These are phyloP conservation scores for Agrilus planipennis DNA, from an alignment of 1,140 invertebrate species.

Conservation along the genomic window DNA sequence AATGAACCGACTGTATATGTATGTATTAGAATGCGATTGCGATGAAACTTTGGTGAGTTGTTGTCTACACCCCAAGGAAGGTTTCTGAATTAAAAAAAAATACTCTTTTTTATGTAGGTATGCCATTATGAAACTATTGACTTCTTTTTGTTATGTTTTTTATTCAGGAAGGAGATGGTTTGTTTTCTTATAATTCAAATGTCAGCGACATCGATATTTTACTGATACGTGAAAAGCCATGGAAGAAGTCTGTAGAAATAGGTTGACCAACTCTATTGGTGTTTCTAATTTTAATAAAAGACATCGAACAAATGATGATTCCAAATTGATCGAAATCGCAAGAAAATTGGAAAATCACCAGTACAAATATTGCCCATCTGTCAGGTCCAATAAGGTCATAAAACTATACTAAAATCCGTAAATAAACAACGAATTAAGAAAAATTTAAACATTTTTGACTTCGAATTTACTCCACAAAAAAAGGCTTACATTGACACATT, in stretches of 20 bases:
- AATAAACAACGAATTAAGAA: conserved; percentile 40
- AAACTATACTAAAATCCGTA: conserved; percentile 54
- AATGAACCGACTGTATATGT: conserved; percentile 46
- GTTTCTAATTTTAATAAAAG: conserved; percentile 78
- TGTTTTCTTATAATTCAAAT: conserved; percentile 41
- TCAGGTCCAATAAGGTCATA: conserved; percentile 39
- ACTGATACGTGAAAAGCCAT: conserved; percentile 80
- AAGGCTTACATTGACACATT: conserved; percentile 33
- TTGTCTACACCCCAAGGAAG: conserved; percentile 1
- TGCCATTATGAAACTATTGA: too few species aligned
- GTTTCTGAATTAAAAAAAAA: neutral
- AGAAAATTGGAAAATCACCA: conserved; percentile 47
- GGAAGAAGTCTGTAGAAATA: conserved; percentile 62
- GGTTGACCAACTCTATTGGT: conserved; percentile 64
- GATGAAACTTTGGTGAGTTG: conserved; percentile 4
- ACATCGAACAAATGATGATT: conserved; percentile 61
- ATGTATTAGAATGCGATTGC: neutral
- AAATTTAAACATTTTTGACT: conserved; percentile 47
- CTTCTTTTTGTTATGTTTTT: neutral
- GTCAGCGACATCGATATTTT: conserved; percentile 51
- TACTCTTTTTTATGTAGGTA: too few species aligned
- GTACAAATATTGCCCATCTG: conserved; percentile 46
- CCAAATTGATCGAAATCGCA: conserved; percentile 41
- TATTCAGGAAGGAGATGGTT: conserved; percentile 37
- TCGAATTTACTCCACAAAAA: conserved; percentile 37